These are phyloP conservation scores for Cosmia pyralina DNA, from an alignment of 2,888 invertebrate species.

Conservation along the genomic window DNA sequence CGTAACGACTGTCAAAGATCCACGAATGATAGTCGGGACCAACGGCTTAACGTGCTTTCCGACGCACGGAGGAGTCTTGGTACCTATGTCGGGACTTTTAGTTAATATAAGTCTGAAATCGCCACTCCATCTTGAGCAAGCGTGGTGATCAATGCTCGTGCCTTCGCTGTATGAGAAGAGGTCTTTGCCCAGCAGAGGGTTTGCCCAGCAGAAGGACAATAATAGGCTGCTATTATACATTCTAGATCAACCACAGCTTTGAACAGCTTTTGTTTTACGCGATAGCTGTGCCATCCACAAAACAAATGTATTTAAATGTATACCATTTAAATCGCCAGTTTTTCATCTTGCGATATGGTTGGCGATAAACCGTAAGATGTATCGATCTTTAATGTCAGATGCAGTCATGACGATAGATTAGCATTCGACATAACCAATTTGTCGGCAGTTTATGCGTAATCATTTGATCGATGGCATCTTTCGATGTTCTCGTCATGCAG, in stretches of 20 bases:
- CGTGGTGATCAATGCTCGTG: neutral
- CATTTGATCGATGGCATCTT: slow-evolving; percentile 56
- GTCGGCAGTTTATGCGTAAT: slow-evolving; percentile 57
- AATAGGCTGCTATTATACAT: neutral
- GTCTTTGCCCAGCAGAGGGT: neutral
- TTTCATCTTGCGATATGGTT: slow-evolving; percentile 38
- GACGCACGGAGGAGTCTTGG: too few relatives aligned
- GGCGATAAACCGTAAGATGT: slow-evolving; percentile 43
- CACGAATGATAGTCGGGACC: too few relatives aligned
- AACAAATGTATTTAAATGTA: neutral
- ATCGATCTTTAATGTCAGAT: slow-evolving; percentile 49
- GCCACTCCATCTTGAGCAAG: neutral
- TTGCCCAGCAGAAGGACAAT: neutral
- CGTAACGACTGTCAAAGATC: too few relatives aligned
- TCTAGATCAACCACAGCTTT: neutral
- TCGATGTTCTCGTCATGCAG: slow-evolving; percentile 21
- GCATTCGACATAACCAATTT: slow-evolving; percentile 58
- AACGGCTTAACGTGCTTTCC: too few relatives aligned
- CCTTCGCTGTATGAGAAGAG: neutral
- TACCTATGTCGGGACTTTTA: too few relatives aligned
- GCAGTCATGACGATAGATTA: slow-evolving; percentile 53
- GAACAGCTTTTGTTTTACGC: neutral
- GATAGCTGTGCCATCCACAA: neutral
- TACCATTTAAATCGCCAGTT: slow-evolving; percentile 19
- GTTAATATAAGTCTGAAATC: neutral